Conservation (phyloP, 2,888 invertebrate genomes). For the Macrophya alboannulata region DNA sequence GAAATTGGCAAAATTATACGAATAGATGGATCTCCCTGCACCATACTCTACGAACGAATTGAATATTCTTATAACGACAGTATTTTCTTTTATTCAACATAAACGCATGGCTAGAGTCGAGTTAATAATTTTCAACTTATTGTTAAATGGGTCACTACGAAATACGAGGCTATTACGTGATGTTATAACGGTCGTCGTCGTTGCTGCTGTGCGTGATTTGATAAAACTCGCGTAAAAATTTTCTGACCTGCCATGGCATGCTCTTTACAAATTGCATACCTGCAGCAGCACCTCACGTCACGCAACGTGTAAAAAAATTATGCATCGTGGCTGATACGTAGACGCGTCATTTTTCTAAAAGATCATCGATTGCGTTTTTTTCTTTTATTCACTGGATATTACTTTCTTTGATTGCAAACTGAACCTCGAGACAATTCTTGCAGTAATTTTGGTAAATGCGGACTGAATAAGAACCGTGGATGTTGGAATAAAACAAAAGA, state of each 20-base stretch:
- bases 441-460: neutral
- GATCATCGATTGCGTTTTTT: neutral
- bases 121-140: neutral
- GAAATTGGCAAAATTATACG: neutral
- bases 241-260: slow-evolving; percentile 30
- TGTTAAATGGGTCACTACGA: slow-evolving; percentile 50
- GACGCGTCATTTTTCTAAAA: slow-evolving; percentile 1
- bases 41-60: neutral
- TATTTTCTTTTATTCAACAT: neutral
- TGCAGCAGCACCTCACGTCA: neutral
- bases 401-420: neutral
- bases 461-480: neutral
- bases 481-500: neutral
- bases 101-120: neutral
- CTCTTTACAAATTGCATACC: slow-evolving; percentile 7
- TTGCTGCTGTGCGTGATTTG: slow-evolving; percentile 70
- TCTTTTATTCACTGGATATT: neutral
- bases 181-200: slow-evolving; percentile 20
- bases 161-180: slow-evolving; percentile 47
- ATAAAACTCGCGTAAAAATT: slow-evolving; percentile 65
- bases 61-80: slow-evolving; percentile 15
- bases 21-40: neutral
- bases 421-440: neutral
- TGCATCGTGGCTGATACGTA: slow-evolving; percentile 25
- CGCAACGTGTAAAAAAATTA: slow-evolving; percentile 58